Base-by-base conservation (phyloP, 2,888 invertebrate species). In the Luffia ferchaultella region DNA sequence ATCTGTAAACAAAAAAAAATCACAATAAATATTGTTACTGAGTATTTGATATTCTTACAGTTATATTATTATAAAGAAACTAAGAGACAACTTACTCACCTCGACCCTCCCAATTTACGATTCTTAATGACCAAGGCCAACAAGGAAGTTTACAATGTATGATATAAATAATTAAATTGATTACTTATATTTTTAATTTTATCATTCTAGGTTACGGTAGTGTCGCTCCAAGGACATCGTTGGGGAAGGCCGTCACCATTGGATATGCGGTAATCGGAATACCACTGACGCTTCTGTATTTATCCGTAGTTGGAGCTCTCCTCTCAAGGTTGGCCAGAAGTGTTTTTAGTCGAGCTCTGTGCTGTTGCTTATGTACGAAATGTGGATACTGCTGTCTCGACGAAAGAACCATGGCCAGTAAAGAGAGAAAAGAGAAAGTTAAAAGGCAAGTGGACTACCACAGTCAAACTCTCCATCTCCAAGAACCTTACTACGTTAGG, bases 241-340 rank as follows among this genome's bases (percentile, higher is more conserved):
- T 94, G 54, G 97, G 97, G 5, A 95, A 97, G 73, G 89, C 94
- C 41, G 92, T 96, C 1, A 97, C 97, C n/a, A 90, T 94, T 76
- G 90, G 90, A 16, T 95, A 95, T 73, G 94, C 95, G 42, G 88
- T 93, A 57, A 86, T 96, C 52, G 95, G 96, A 17, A 95, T 96
- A 59, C 96, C 96, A 0, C 74, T 96, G 56, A 95, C 95, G 51
- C 86, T 96, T 52, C 88, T 96, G 48, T 96, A 95, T 72, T 85
- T 96, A 58, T 93, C 95, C 46, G 93, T 93, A 60, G 92, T 95
- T 19, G 95, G 95, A 52, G 91, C 93, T 55, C 87, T 95, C n/a
- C 76, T 95, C 56, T 93, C 94, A 55, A 87, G 91, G 60, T 89
- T 94, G 52, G 93, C 93, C 7, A 83, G 94, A 57, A 92, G 93